These are phyloP conservation scores for Cheilosia vulpina DNA, from an alignment of 2,888 invertebrate species.

Conservation along the genomic window DNA sequence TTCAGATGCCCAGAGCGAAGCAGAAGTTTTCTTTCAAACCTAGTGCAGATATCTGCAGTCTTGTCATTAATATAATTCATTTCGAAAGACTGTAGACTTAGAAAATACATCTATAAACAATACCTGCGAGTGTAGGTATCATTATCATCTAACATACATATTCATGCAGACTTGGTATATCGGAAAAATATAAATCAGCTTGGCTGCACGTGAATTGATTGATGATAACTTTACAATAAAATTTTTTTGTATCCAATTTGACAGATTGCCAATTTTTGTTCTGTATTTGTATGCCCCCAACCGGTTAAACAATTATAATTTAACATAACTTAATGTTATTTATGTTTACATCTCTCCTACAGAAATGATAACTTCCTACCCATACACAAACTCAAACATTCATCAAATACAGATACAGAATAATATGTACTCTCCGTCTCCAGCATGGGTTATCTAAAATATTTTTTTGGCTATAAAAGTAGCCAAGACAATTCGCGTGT, in stretches of 20 bases:
- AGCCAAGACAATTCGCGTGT: neutral
- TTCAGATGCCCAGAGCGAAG: too few species aligned
- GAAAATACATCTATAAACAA: too few species aligned
- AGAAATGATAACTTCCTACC: neutral
- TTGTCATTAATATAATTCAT: too few species aligned
- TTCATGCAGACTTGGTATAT: neutral
- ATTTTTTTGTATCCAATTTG: neutral
- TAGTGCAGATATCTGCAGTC: too few species aligned
- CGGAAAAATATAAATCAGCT: neutral
- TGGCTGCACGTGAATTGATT: slow-evolving; percentile 25
- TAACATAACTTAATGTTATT: neutral
- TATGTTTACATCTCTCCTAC: neutral
- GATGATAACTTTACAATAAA: slow-evolving; percentile 3
- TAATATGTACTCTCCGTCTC: too few species aligned
- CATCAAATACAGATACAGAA: neutral
- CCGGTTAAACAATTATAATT: slow-evolving; percentile 10
- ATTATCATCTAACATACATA: neutral
- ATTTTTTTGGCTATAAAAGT: neutral
- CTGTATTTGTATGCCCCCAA: neutral
- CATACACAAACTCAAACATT: neutral
- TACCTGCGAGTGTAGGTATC: too few species aligned
- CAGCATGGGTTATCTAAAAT: neutral
- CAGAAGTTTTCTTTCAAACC: too few species aligned
- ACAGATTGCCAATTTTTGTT: slow-evolving; percentile 1
- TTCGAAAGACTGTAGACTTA: too few species aligned